Base-by-base conservation (phyloP, 2,888 invertebrate species). In the Cataglyphis cursor region DNA sequence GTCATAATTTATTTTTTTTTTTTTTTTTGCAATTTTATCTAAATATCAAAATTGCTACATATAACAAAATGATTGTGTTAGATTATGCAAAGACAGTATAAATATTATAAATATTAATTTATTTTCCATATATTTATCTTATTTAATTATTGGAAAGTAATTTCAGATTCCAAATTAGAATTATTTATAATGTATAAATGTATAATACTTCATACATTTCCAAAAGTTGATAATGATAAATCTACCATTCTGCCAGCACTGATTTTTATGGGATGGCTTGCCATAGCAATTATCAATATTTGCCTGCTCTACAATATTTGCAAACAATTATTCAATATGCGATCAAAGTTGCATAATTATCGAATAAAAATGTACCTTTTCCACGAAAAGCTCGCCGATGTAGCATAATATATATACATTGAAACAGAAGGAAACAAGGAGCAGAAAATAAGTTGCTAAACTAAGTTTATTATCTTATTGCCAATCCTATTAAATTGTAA, bases 241-340 rank as follows among this genome's bases (percentile, higher is more conserved):
- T 91, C 88, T 9, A 85, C 85, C 84, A 93, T 86, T 80, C 88
- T 90, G 15, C 93, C 93, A 24, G 92, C 93, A 18, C 88, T 93
- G 41, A 93, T 89, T 66, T 89, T 91, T 6, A 86, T 86, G 0
- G 93, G 93, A 81, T 82, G 87, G 75, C 85, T 91, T 0, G 93
- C 86, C 59, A 92, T 90, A 3, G 88, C 81, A 4, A 93, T 88
- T 24, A 93, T 85, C 44, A 93, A n/a, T n/a, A 91, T 48, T 44
- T 84, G 72, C 21, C 81, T 68, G 12, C 83, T 87, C 91, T 91
- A 59, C 5, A 66, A 59, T 12, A 68, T 75, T 3, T 10, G 24
- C 21, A 21, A 2, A 57, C 18, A 2, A 59, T 59, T 41, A 54
- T 24, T 38, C 5, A 44, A 54, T 6, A 51, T 51, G 6, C 1